Conservation (phyloP, 2,888 invertebrate species). For the Trypoxylon attenuatum region DNA sequence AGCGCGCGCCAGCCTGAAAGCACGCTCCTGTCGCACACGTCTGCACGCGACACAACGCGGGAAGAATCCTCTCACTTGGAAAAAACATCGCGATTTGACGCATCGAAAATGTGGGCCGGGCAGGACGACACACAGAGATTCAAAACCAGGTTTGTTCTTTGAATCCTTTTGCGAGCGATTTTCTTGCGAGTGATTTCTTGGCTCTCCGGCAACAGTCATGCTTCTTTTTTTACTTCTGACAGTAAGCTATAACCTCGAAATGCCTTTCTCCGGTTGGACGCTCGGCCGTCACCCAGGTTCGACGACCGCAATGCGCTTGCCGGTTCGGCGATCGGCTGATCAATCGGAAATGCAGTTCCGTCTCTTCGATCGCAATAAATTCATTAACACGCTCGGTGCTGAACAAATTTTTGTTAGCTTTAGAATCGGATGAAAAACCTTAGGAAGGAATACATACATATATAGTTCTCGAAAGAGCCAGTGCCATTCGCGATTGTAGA, state of each 20-base stretch:
- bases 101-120: conserved; percentile 67
- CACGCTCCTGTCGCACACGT: neutral
- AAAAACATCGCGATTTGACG: too few species aligned
- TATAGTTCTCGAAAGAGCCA: too few species aligned
- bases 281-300: conserved; percentile 28
- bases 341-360: conserved; percentile 21
- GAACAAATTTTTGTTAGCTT: too few species aligned
- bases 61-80: neutral
- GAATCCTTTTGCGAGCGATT: neutral
- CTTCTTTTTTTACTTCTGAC: conserved; percentile 34
- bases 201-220: neutral
- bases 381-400: too few species aligned
- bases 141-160: conserved; percentile 66
- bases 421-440: too few species aligned
- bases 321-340: conserved; percentile 3
- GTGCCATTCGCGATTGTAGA: too few species aligned
- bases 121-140: conserved; percentile 69
- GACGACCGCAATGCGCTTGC: too few species aligned
- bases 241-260: conserved; percentile 32
- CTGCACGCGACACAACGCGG: neutral
- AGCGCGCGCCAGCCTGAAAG: conserved; percentile 4
- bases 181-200: neutral
- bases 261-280: conserved; percentile 27
- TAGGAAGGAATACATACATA: too few species aligned
- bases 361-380: conserved; percentile 4